These are phyloP conservation scores for Zhuqinia jingwanae DNA, from an alignment of 2,888 invertebrate species.

Conservation along the genomic window DNA sequence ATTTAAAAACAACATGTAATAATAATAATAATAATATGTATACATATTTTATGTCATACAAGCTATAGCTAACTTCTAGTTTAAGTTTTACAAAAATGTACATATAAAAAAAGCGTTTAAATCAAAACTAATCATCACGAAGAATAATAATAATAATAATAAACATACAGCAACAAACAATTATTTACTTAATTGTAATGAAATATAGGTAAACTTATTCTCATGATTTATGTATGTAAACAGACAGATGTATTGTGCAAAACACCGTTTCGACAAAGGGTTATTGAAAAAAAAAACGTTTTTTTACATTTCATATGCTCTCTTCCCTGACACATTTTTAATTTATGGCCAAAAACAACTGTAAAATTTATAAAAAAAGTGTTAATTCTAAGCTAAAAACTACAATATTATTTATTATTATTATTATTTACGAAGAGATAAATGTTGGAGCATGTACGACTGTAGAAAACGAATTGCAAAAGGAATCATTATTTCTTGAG, in stretches of 20 bases:
- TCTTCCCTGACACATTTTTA: background rate
- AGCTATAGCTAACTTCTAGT: conserved; percentile 9
- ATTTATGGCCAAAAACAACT: conserved; percentile 48
- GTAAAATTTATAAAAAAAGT: background rate
- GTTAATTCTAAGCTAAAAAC: too few relatives aligned
- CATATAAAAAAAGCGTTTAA: background rate
- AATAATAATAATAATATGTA: background rate
- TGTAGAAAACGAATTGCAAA: conserved; percentile 67
- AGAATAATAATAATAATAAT: too few relatives aligned
- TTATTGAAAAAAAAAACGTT: too few relatives aligned
- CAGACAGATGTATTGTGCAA: conserved; percentile 33
- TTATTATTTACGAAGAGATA: too few relatives aligned
- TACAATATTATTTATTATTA: too few relatives aligned
- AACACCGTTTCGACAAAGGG: too few relatives aligned
- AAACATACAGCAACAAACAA: background rate
- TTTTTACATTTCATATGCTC: background rate
- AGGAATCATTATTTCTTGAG: conserved; percentile 49
- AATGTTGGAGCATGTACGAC: background rate
- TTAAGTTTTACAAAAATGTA: conserved; percentile 15
- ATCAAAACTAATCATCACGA: conserved; percentile 7
- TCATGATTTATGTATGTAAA: background rate
- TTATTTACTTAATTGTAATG: conserved; percentile 1
- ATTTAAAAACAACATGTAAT: conserved; percentile 55
- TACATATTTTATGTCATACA: too few relatives aligned
- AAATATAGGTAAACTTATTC: background rate